Conservation (phyloP, 2,797 vertebrate species). For the Echiichthys vipera region DNA sequence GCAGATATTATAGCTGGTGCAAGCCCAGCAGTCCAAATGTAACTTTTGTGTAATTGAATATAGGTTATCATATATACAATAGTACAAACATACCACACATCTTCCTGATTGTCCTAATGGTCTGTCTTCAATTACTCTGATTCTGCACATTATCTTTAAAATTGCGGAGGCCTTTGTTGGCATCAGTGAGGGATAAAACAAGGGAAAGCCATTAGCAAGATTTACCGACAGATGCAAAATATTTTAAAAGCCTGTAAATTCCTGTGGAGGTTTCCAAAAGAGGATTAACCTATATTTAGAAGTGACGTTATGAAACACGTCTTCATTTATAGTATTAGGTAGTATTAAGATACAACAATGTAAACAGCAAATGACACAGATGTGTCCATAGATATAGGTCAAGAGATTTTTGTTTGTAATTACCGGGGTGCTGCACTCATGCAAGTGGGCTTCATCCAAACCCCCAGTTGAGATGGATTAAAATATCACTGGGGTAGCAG, state of each 20-base stretch:
- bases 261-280: constrained; percentile 63
- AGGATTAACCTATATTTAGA: constrained; percentile 79
- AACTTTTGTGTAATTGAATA: not conserved
- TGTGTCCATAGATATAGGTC: constrained; percentile 69
- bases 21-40: not conserved
- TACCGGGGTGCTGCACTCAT: constrained; percentile 38
- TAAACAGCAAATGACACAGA: constrained; percentile 67
- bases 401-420: constrained; percentile 62
- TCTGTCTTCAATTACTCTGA: constrained; percentile 11
- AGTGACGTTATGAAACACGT: constrained; percentile 41
- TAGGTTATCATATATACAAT: not conserved
- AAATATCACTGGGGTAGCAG: constrained; percentile 48
- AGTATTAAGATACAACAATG: constrained; percentile 52
- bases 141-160: constrained; percentile 17
- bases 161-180: constrained; percentile 18
- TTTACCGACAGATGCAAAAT: constrained; percentile 67
- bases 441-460: constrained; percentile 18
- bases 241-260: constrained; percentile 76
- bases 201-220: constrained; percentile 58
- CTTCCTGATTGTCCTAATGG: constrained; percentile 5
- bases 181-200: constrained; percentile 45
- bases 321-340: constrained; percentile 51
- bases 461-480: constrained; percentile 63
- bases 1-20: not conserved
- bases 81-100: not conserved